Evolutionary conservation across 2,797 vertebrate species (phyloP).

Genomic region (Phrynocephalus guinanensis): DNA sequence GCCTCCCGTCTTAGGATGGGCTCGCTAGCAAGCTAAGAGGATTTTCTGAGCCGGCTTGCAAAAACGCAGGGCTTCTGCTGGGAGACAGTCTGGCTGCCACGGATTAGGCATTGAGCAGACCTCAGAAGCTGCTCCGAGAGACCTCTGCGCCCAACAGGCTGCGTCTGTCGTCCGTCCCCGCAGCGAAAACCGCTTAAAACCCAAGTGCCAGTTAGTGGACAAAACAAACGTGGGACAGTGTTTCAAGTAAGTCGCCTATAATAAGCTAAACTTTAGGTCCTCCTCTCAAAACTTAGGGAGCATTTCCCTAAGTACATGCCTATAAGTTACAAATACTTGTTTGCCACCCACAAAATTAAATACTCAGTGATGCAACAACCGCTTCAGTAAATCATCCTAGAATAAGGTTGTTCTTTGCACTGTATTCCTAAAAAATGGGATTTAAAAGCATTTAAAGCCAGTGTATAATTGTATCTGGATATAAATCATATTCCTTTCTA

Average conservation of each 20-base stretch:
- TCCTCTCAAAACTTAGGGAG: conserved; percentile 1
- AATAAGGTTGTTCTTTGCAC: neutral
- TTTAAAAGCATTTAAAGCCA: conserved; percentile 6
- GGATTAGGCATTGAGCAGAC: neutral
- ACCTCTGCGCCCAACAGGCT: too few species aligned
- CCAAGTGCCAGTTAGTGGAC: neutral
- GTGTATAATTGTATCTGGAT: neutral
- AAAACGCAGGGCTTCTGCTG: too few species aligned
- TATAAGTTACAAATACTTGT: neutral
- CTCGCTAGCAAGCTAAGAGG: neutral
- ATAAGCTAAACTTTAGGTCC: conserved; percentile 37
- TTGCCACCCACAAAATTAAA: neutral
- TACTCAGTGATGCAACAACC: neutral
- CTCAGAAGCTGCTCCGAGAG: too few species aligned
- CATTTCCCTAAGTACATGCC: neutral
- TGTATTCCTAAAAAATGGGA: neutral
- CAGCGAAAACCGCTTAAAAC: neutral
- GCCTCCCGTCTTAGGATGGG: neutral
- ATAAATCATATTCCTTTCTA: neutral
- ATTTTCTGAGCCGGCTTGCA: neutral
- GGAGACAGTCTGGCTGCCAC: neutral
- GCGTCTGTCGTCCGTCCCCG: neutral
- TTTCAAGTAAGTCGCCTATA: conserved; percentile 69
- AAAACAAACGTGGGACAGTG: neutral
- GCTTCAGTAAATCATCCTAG: neutral